Base-by-base conservation (phyloP, 2,888 invertebrate genomes). In the Reticulitermes lucifugus region DNA sequence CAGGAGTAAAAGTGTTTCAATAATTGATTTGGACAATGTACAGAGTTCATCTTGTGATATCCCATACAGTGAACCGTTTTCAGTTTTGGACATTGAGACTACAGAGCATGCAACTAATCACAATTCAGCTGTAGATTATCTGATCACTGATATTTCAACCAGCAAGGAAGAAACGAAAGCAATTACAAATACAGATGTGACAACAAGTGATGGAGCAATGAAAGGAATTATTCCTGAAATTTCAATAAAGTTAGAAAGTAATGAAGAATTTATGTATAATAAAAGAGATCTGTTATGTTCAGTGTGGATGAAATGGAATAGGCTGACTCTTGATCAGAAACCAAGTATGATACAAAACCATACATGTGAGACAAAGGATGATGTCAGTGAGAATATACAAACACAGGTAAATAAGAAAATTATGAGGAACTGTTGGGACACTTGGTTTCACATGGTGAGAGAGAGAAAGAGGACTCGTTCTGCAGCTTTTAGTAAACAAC, bases 341-440 rank as follows among this genome's bases (percentile, higher is more conserved):
- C 1, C 25, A 10, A 46, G 18, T 6, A 65, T n/a, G 29, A 35
- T 12, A 55, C 18, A 35, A 46, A 9, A 79, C n/a, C 14, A 55
- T 2, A 65, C 65, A 65, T 65, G 1, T 1, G 65, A 65, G 25
- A 65, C 9, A 65, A 25, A 65, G 25, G 9, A 25, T n/a, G n/a
- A 25, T 60, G 60, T 46, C n/a, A 7, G 25, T 82, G 12, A 43
- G 21, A 70, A 70, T 46, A 18, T 7, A 29, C 9, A 25, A 75
- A 71, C 10, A 73, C 35, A 73, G 22, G 1, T 14, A 46, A 83
- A 59, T 41, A 71, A 75, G 35, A 41, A 43, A 10, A 10, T 83
- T 46, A 7, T 83, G 60, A 65, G 25, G 35, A 81, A 81, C 41
- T 25, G n/a, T 25, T 70, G 60, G 65, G 41, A 81, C 14, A 70